These are phyloP conservation scores for Aquatica leii DNA, from an alignment of 2,888 invertebrate genomes.

Conservation along the genomic window DNA sequence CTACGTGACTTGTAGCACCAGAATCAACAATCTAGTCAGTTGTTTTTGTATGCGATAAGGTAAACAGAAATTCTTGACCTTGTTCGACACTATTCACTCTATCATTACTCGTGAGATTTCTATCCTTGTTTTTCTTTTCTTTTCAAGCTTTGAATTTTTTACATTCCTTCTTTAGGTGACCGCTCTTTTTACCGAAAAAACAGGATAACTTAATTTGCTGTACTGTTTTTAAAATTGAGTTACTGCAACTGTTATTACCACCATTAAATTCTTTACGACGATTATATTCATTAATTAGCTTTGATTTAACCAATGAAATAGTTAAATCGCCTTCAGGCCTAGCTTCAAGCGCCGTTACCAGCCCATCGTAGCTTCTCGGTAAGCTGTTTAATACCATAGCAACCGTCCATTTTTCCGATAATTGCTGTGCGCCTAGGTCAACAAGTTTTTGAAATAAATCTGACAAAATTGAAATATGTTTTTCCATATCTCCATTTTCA, in stretches of 20 bases:
- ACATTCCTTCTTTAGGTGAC: neutral
- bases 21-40: no score
- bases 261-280: neutral
- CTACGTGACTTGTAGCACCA: no score
- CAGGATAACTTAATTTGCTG: neutral
- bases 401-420: no score
- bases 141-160: neutral
- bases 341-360: no score
- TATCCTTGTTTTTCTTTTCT: neutral
- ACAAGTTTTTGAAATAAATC: neutral
- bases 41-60: no score
- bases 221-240: neutral
- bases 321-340: no score
- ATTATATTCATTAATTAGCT: no score
- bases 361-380: no score
- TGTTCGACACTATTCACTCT: neutral
- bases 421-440: neutral
- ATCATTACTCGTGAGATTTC: neutral
- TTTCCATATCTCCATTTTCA: neutral
- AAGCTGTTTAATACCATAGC: no score
- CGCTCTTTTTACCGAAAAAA: neutral
- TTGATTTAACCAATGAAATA: no score
- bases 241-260: neutral
- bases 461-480: neutral
- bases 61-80: neutral